phyloP scores from a whole-genome alignment of 2,113 vertebrate genomes.

The Bungarus multicinctus region DNA sequence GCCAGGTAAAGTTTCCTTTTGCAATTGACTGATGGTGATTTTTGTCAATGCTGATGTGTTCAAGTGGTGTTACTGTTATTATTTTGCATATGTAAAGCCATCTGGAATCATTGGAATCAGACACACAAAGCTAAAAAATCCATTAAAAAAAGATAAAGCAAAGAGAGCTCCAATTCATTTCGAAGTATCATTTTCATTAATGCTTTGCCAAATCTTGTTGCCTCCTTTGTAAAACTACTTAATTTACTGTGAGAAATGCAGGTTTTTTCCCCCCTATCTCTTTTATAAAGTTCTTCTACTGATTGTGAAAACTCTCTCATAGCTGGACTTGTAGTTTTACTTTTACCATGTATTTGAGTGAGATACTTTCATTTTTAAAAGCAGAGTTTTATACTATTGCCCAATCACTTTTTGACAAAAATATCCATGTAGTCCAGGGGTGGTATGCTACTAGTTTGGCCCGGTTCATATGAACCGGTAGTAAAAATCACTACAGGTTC shows the following conservation, averaged over 20 bases:
- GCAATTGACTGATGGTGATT: background rate
- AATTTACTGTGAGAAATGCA: background rate
- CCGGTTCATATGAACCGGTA: no score
- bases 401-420: background rate
- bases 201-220: background rate
- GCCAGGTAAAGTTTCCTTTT: background rate
- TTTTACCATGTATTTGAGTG: background rate
- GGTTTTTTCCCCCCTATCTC: background rate
- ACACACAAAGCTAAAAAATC: background rate
- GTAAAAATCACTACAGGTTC: no score
- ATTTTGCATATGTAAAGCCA: background rate
- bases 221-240: background rate
- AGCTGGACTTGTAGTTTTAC: background rate
- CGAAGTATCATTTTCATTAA: background rate
- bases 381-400: background rate
- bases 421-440: background rate
- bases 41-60: background rate
- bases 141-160: background rate
- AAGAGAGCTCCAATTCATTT: background rate
- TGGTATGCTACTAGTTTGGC: no score
- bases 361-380: background rate
- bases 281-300: background rate
- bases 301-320: background rate
- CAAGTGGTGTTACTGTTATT: background rate
- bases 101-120: background rate